Conservation (phyloP, 2,797 vertebrate genomes). For the Eulemur albifrons region DNA sequence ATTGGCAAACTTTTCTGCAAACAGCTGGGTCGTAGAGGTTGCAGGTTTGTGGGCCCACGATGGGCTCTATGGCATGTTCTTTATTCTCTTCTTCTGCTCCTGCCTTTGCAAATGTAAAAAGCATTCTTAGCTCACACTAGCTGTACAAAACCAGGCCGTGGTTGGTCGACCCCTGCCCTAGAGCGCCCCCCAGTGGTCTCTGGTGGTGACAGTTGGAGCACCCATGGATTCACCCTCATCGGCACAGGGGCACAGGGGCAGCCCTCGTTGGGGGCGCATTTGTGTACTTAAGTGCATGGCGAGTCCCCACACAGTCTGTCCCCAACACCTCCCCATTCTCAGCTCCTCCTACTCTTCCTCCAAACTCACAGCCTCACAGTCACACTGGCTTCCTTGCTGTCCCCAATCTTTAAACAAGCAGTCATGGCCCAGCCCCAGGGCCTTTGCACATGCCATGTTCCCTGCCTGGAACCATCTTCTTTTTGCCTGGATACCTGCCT, state of each 20-base stretch:
- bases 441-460: background rate
- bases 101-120: background rate
- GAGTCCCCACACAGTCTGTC: background rate
- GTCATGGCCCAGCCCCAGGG: background rate
- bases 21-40: background rate
- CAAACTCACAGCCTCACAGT: background rate
- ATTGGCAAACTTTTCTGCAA: no score
- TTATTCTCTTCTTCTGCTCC: background rate
- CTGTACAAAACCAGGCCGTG: background rate
- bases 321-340: background rate
- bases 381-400: background rate
- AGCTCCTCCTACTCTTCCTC: background rate
- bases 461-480: background rate
- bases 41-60: rapidly evolving
- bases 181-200: background rate
- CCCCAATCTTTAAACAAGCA: background rate
- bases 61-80: rapidly evolving
- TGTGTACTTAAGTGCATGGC: background rate
- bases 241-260: background rate
- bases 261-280: background rate
- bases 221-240: background rate
- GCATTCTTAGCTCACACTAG: background rate
- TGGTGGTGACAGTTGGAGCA: background rate
- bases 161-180: background rate
- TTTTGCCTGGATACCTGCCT: background rate